phyloP scores from a whole-genome alignment of 2,888 invertebrate genomes.

The Lycaena phlaeas region DNA sequence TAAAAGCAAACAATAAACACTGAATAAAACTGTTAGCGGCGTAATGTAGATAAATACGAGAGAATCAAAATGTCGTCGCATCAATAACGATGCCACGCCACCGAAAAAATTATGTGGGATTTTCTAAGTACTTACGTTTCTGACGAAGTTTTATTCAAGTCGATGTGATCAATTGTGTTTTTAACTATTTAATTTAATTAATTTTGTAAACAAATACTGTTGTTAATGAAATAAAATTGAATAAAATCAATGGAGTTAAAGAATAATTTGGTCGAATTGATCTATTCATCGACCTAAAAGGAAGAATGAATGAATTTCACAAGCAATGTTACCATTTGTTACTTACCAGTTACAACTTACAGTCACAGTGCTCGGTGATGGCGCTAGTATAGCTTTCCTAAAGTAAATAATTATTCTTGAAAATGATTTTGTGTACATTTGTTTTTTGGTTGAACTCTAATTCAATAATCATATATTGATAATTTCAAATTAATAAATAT shows the following conservation, averaged over 20 bases:
- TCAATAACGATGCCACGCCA: conserved; percentile 57
- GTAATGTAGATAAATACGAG: conserved; percentile 52
- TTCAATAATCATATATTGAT: too few relatives aligned
- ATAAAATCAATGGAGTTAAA: conserved; percentile 9
- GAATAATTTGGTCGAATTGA: conserved; percentile 9
- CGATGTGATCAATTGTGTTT: conserved; percentile 14
- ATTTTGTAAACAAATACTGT: conserved; percentile 5
- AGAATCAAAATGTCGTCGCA: conserved; percentile 65
- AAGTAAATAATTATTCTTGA: too few relatives aligned
- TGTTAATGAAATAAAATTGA: not conserved
- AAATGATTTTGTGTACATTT: too few relatives aligned
- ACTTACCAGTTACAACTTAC: not conserved
- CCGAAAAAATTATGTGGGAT: conserved; percentile 28
- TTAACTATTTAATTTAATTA: conserved; percentile 26
- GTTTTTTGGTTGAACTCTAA: too few relatives aligned
- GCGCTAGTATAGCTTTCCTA: too few relatives aligned
- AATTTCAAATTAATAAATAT: too few relatives aligned
- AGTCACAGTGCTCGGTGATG: not conserved
- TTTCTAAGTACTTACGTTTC: conserved; percentile 41
- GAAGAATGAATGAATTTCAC: conserved; percentile 8
- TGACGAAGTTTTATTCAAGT: conserved; percentile 17
- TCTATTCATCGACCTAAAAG: conserved; percentile 11
- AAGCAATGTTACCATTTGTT: not conserved
- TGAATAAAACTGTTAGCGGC: conserved; percentile 10
- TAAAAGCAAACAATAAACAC: conserved; percentile 22